Conservation (phyloP, 2,113 vertebrate species). For the Gallinago media region DNA sequence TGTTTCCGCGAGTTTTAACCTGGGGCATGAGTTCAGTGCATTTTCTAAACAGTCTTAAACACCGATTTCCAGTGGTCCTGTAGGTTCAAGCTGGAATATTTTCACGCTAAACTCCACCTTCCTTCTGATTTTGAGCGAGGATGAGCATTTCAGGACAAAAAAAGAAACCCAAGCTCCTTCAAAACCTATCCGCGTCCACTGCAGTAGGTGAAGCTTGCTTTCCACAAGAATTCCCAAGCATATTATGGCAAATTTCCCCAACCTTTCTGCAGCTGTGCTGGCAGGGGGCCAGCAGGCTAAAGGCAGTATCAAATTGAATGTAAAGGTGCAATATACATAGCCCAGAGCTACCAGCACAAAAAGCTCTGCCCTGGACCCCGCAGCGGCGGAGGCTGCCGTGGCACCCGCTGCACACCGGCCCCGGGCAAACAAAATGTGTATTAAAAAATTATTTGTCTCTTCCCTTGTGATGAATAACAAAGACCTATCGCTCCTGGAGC, state of each 20-base stretch:
- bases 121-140: neutral
- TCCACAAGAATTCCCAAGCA: constrained; percentile 54
- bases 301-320: constrained; percentile 50
- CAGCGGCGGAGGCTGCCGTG: accelerated
- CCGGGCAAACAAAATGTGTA: accelerated
- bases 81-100: neutral
- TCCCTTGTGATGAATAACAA: neutral
- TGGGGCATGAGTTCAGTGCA: neutral
- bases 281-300: constrained; percentile 38
- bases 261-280: constrained; percentile 53
- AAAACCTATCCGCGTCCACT: neutral
- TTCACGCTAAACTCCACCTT: neutral
- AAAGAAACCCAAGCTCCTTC: neutral
- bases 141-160: constrained; percentile 3
- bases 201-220: constrained; percentile 53
- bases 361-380: neutral
- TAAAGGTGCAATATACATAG: constrained; percentile 65
- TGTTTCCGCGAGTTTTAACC: neutral
- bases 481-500: neutral
- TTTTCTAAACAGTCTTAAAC: neutral
- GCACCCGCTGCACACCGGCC: neutral
- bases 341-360: constrained; percentile 56
- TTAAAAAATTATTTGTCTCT: neutral
- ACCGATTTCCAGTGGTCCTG: neutral
- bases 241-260: constrained; percentile 50